Conservation (phyloP, 2,113 vertebrate species). For the Pluvialis apricaria region DNA sequence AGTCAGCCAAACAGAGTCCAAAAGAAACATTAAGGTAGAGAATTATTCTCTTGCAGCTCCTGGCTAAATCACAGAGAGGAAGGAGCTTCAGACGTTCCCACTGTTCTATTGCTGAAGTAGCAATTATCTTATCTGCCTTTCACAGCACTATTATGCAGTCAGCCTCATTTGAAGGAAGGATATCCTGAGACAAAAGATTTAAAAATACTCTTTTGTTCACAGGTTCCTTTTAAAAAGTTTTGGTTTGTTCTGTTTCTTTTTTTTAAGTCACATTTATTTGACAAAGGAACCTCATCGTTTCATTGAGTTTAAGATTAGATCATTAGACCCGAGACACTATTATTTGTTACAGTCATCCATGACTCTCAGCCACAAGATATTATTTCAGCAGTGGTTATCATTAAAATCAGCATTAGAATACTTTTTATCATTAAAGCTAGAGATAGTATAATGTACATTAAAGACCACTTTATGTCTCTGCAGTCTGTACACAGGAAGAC, state of each 20-base stretch:
- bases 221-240: not conserved
- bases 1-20: conserved; percentile 39
- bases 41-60: conserved; percentile 19
- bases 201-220: conserved; percentile 5
- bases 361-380: not conserved
- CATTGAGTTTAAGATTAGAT: conserved; percentile 19
- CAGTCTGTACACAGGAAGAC: not conserved
- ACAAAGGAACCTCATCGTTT: not conserved
- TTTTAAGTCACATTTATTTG: not conserved
- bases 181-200: conserved; percentile 8
- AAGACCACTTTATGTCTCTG: not conserved
- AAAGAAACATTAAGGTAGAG: conserved; percentile 43
- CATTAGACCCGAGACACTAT: not conserved
- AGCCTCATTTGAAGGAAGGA: conserved; percentile 4
- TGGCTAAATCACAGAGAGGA: conserved; percentile 20
- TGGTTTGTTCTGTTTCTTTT: not conserved
- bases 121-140: conserved; percentile 41
- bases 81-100: not conserved
- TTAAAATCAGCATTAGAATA: not conserved
- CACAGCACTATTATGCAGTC: not conserved
- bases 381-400: not conserved
- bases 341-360: not conserved
- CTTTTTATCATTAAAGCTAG: not conserved
- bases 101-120: conserved; percentile 36
- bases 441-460: not conserved